Conservation (phyloP, 2,797 vertebrate species). For the Pelobates cultripes region DNA sequence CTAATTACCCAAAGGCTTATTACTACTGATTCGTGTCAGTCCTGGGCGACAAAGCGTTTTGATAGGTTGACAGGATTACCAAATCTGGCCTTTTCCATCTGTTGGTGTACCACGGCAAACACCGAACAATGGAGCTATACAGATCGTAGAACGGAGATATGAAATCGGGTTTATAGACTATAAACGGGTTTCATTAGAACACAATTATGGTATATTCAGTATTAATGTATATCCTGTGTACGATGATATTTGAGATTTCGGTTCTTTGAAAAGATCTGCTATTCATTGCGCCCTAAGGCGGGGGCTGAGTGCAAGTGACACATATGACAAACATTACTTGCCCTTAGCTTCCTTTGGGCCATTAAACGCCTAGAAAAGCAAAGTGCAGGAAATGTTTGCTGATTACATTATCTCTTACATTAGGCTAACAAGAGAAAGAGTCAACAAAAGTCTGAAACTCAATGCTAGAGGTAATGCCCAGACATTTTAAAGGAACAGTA, state of each 20-base stretch:
- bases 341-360: neutral
- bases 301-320: neutral
- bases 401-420: neutral
- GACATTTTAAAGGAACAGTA: neutral
- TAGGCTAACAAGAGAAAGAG: neutral
- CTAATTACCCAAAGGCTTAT: too few relatives aligned
- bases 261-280: too few relatives aligned
- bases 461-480: neutral
- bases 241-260: neutral
- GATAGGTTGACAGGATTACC: too few relatives aligned
- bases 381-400: conserved; percentile 14
- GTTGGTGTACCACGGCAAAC: neutral
- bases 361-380: neutral
- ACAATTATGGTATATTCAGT: too few relatives aligned
- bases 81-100: too few relatives aligned
- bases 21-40: too few relatives aligned
- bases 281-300: neutral
- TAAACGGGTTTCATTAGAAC: neutral
- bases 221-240: too few relatives aligned
- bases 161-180: neutral
- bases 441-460: neutral
- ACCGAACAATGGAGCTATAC: neutral
- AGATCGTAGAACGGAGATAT: neutral
- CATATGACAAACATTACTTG: conserved; percentile 5
- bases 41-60: too few relatives aligned